Base-by-base conservation (phyloP, 2,888 invertebrate species). In the Dendrolimus pini region DNA sequence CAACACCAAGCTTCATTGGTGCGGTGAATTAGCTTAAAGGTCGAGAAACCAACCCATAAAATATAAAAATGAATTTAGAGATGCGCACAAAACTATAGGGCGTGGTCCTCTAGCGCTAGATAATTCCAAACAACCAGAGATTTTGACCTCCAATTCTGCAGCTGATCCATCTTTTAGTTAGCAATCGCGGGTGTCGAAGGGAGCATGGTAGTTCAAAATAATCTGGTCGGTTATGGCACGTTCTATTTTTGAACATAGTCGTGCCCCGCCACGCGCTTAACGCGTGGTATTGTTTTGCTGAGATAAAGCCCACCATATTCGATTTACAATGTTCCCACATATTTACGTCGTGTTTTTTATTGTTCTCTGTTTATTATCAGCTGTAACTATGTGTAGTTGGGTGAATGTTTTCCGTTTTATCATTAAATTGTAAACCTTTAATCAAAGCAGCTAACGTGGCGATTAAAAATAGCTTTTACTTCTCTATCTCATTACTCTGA, bases 261-360 rank as follows among this genome's bases (percentile, higher is more conserved):
- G 80, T 63, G 72, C 75, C 65, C 70, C 62, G 74, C 78, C 88
- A 89, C 88, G 89, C 89, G 84, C 65, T 56, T 59, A 41, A 74
- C 85, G 80, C 89, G 85, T 89, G 89, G 75, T 76, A 66, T 82
- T 89, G 89, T 89, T 89, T 88, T 89, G 88, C 77, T 83, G 77
- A 72, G 80, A 82, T 79, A 75, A 66, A 60, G 62, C 66, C 69
- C 66, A 71, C 71, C 69, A 73, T 72, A 60, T 71, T 72, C 68
- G 65, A 68, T 70, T 47, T 68, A 68, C 66, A 68, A 60, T 60
- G 66, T 71, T 67, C 72, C 65, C 85, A 85, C 79, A 78, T 84
- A 81, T 79, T 75, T 77, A 78, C 78, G 71, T 69, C 84, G 87
- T 85, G 85, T 72, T 69, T 74, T 77, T 77, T 74, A 78, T 78